Conservation (phyloP, 2,113 vertebrate species). For the Ammodytes marinus region DNA sequence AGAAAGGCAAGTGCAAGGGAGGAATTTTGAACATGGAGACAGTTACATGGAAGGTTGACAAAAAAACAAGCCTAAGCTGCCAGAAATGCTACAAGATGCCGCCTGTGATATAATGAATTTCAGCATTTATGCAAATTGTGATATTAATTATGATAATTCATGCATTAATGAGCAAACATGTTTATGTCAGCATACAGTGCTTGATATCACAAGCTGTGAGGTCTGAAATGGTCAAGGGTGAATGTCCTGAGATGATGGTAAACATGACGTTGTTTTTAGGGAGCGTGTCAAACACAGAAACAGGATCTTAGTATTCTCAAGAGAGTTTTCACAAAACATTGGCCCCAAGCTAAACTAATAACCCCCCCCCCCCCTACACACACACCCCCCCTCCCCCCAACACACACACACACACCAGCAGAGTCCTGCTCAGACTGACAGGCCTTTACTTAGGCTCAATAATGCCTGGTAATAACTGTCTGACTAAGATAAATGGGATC, state of each 20-base stretch:
- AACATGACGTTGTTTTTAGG: neutral
- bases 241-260: slow-evolving; percentile 11
- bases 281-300: slow-evolving; percentile 21
- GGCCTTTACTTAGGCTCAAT: slow-evolving; percentile 50
- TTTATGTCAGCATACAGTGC: slow-evolving; percentile 2
- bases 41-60: neutral
- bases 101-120: neutral
- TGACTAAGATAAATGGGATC: slow-evolving; percentile 73
- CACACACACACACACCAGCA: neutral
- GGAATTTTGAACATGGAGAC: neutral
- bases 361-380: neutral
- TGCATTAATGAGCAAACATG: neutral
- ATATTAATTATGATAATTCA: slow-evolving; percentile 26
- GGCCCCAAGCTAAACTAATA: slow-evolving; percentile 29
- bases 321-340: slow-evolving; percentile 38
- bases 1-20: neutral
- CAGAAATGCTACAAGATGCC: neutral
- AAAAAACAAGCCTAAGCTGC: neutral
- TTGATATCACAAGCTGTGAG: slow-evolving; percentile 1
- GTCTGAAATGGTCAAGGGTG: neutral
- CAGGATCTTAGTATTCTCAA: slow-evolving; percentile 28
- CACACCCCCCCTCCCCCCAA: neutral
- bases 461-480: slow-evolving; percentile 72
- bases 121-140: neutral
- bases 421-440: slow-evolving; percentile 20